A percentile compares a stretch with the other conserved stretches of the same genome.
Evolutionary conservation across 2,888 invertebrate genomes (phyloP).

Genomic region (Pseudococcus viburni): DNA sequence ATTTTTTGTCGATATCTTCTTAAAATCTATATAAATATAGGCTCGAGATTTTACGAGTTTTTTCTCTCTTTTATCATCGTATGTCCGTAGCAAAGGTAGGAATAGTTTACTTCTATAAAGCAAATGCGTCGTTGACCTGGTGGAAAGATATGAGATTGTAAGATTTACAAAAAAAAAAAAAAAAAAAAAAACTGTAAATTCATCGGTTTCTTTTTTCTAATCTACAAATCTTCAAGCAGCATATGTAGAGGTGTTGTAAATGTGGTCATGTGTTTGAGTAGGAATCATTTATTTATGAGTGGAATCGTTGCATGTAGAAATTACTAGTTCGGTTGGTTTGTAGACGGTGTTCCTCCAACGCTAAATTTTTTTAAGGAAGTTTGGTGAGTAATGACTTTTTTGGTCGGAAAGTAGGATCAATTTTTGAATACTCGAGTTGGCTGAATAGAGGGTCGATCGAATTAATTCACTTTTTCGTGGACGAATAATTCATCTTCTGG

Average conservation of each 20-base stretch:
- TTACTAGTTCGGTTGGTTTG: too few relatives aligned
- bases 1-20: slow-evolving; percentile 20
- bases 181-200: background rate
- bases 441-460: too few relatives aligned
- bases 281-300: slow-evolving; percentile 4
- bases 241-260: background rate
- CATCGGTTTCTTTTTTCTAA: background rate
- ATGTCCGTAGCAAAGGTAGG: background rate
- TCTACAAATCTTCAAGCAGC: background rate
- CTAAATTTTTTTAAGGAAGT: too few relatives aligned
- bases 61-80: background rate
- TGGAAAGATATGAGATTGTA: background rate
- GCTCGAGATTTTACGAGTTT: slow-evolving; percentile 3
- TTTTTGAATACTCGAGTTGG: too few relatives aligned
- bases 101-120: background rate
- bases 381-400: too few relatives aligned
- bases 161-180: background rate
- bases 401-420: too few relatives aligned
- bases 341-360: too few relatives aligned
- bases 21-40: background rate
- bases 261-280: background rate
- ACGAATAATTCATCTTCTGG: too few relatives aligned
- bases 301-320: background rate
- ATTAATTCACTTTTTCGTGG: too few relatives aligned
- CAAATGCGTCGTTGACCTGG: background rate